These are phyloP conservation scores for Arothron firmamentum DNA, from an alignment of 2,113 vertebrate species.

Conservation along the genomic window DNA sequence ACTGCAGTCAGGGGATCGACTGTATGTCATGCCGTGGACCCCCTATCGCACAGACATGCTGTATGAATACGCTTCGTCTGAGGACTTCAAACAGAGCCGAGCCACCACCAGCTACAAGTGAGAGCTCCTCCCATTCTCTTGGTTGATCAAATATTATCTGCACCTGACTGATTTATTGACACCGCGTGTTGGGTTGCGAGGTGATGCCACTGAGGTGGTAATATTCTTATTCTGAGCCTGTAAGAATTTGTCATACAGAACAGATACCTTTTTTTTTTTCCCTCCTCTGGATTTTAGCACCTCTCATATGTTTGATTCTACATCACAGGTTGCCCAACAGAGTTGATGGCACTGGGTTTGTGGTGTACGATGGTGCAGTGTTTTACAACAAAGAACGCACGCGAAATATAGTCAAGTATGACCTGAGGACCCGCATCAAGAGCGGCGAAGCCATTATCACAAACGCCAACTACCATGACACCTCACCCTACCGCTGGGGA, in stretches of 20 bases:
- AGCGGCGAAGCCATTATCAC: conserved; percentile 92
- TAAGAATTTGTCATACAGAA: conserved; percentile 22
- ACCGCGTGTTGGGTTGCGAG: conserved; percentile 45
- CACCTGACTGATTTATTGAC: conserved; percentile 53
- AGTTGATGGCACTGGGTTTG: conserved; percentile 91
- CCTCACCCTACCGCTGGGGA: conserved; percentile 92
- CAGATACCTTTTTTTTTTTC: conserved; percentile 21
- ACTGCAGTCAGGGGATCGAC: conserved; percentile 88
- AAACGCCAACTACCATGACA: conserved; percentile 94
- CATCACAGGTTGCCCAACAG: conserved; percentile 83
- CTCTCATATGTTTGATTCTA: conserved; percentile 18
- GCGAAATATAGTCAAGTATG: conserved; percentile 91
- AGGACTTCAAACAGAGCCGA: conserved; percentile 84
- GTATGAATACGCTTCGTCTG: conserved; percentile 90
- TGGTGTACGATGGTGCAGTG: conserved; percentile 91
- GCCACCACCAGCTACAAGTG: conserved; percentile 89
- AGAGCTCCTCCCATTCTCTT: conserved; percentile 58
- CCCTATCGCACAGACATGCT: conserved; percentile 93
- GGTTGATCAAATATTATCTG: conserved; percentile 59
- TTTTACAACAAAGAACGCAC: conserved; percentile 98
- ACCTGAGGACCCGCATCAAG: conserved; percentile 91
- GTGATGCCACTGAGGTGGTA: conserved; percentile 28
- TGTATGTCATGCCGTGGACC: conserved; percentile 95
- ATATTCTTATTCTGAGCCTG: conserved; percentile 23
- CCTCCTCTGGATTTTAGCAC: conserved; percentile 1